Conservation (phyloP, 2,797 vertebrate genomes). For the Dendrocincla fuliginosa region DNA sequence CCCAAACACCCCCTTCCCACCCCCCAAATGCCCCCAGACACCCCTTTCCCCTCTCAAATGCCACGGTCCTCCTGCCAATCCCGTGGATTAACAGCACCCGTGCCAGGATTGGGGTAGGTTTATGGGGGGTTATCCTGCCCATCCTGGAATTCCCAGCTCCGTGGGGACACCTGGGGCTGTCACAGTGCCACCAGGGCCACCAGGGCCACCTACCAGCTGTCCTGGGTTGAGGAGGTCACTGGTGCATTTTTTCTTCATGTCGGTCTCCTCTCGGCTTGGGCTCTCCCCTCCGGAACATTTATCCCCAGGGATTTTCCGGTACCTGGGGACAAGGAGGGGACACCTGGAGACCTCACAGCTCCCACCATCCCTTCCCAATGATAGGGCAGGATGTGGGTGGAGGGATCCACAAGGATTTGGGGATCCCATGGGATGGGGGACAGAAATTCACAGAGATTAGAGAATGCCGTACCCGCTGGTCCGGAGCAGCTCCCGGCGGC, state of each 20-base stretch:
- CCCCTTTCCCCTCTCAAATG: too few relatives aligned
- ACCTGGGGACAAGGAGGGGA: constrained; percentile 74
- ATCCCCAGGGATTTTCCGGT: constrained; percentile 95
- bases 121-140: background rate
- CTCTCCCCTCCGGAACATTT: constrained; percentile 85
- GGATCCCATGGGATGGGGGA: too few relatives aligned
- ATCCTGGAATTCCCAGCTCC: background rate
- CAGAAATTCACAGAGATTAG: background rate
- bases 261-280: constrained; percentile 82
- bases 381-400: background rate
- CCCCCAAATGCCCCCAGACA: too few relatives aligned
- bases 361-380: background rate
- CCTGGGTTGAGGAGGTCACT: constrained; percentile 81
- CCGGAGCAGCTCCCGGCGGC: constrained; percentile 85
- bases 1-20: too few relatives aligned
- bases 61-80: too few relatives aligned
- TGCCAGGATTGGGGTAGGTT: background rate
- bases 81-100: too few relatives aligned
- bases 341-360: background rate
- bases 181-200: background rate
- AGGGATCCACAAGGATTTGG: too few relatives aligned
- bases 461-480: constrained; percentile 82
- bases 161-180: too few relatives aligned
- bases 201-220: constrained; percentile 58
- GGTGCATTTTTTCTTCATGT: constrained; percentile 89